Conservation (phyloP, 1,140 invertebrate genomes). For the Oppia nitens region DNA sequence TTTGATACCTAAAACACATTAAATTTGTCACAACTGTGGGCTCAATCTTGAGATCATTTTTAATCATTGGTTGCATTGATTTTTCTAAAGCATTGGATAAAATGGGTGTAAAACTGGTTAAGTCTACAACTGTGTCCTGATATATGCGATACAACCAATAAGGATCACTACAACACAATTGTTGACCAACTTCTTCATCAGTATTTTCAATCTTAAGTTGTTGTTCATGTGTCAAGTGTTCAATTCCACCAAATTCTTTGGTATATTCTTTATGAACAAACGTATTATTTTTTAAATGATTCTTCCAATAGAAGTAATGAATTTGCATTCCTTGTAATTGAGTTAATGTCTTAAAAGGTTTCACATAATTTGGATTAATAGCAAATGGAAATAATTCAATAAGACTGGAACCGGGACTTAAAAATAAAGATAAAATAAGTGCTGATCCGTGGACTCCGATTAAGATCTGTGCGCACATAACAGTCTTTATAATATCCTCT, state of each 20-base stretch:
- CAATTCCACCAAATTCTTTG: slow-evolving; percentile 29
- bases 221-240: slow-evolving; percentile 25
- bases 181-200: slow-evolving; percentile 21
- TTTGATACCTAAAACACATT: background rate
- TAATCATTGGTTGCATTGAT: background rate
- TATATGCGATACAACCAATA: slow-evolving; percentile 37
- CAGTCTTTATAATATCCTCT: slow-evolving; percentile 26
- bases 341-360: slow-evolving; percentile 32
- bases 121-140: slow-evolving; percentile 35
- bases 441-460: slow-evolving; percentile 30
- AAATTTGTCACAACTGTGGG: no score
- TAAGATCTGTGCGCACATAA: slow-evolving; percentile 24
- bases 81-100: background rate
- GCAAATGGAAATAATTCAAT: slow-evolving; percentile 30
- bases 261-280: slow-evolving; percentile 27
- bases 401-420: slow-evolving; percentile 21
- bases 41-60: no score
- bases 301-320: slow-evolving; percentile 31
- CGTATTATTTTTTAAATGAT: slow-evolving; percentile 26
- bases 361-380: slow-evolving; percentile 32
- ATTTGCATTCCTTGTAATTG: slow-evolving; percentile 25
- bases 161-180: slow-evolving; percentile 35
- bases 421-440: slow-evolving; percentile 26
- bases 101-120: slow-evolving; percentile 13
- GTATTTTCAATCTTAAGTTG: slow-evolving; percentile 27